Base-by-base conservation (phyloP, 2,888 invertebrate genomes). In the Drosophila atripex region DNA sequence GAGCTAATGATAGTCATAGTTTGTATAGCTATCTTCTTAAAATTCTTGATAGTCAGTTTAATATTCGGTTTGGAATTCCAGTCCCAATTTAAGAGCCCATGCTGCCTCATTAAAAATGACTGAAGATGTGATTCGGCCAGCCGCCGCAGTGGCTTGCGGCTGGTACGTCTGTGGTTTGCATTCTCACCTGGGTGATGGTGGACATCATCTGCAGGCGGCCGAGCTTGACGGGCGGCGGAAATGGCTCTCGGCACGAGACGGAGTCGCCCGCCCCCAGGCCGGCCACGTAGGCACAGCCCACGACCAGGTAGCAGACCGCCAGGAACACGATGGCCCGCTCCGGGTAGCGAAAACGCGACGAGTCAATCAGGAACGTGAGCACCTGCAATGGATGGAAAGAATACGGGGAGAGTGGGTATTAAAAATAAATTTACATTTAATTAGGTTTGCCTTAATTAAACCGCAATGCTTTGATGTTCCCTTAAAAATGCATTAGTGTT, bases 301-400 rank as follows among this genome's bases (percentile, higher is more conserved):
- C 97, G 94, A 98, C 96, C 83, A 98, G 93, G 91, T 99, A 99
- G 91, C 99, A 99, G 5, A 98, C 95, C 16, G 99, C 98, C 63
- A 99, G 93, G 91, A 98, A 99, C 86, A 99, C 98, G 70, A 99
- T 98, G 2, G 99, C 98, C 77, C 99, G 94, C 92, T 99, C 99
- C 11, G 99, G 99, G 92, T 99, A 99, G 45, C 97, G 95, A 92
- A 99, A 99, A 85, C 99, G 94, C 87, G 97, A 96, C 66, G 97
- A 97, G 91, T 99, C 99, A 77, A 99, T 96, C 71, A 98, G 93
- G 91, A 98, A 99, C 8, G 99, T 99, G 79, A 97, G 93, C 63
- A 97, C 91, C 95, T 92, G 86, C 38, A 41, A 47, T 56, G 12
- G 18, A 18, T 18, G 18, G 18, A 2, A 16, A 3, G 39, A 39